Conservation (phyloP, 92 coral and sea anemone species). For the Hydrozoanthus gracilis region DNA sequence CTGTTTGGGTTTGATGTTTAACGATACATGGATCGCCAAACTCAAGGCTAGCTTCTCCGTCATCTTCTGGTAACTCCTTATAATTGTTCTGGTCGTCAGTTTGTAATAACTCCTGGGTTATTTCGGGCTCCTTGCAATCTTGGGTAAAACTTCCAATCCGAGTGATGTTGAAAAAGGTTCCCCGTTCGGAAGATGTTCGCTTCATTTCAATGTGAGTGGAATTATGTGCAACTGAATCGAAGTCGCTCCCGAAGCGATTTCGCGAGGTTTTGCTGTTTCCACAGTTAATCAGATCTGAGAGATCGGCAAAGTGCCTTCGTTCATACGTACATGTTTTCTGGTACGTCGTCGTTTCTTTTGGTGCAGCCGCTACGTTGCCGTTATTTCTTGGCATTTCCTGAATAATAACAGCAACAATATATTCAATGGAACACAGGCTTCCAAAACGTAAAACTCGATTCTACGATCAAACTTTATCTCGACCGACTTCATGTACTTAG, state of each 20-base stretch:
- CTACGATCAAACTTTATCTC: no score
- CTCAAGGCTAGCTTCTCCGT: background rate
- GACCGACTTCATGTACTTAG: no score
- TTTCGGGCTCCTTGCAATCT: constrained; percentile 17
- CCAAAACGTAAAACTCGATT: no score
- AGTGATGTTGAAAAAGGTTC: constrained; percentile 66
- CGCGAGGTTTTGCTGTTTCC: background rate
- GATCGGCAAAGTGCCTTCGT: constrained; percentile 8
- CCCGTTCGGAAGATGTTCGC: constrained; percentile 35
- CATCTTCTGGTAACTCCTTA: constrained; percentile 29
- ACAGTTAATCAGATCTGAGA: constrained; percentile 4
- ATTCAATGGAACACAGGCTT: background rate
- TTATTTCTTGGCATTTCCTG: constrained; percentile 28
- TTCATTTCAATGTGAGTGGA: constrained; percentile 41
- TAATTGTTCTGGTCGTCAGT: constrained; percentile 21
- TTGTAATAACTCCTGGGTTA: background rate
- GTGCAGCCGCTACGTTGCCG: background rate
- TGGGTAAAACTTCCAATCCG: constrained; percentile 31
- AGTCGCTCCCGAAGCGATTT: background rate
- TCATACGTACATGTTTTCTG: constrained; percentile 32
- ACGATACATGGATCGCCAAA: constrained; percentile 46
- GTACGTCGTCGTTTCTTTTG: background rate
- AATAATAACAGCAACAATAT: background rate
- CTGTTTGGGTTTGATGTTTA: constrained; percentile 26
- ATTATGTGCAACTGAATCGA: constrained; percentile 31